A percentile compares a stretch with the other conserved stretches of the same genome.
Evolutionary conservation across 92 coral and sea anemone species (phyloP).

Genomic region (Palythoa grandis): DNA sequence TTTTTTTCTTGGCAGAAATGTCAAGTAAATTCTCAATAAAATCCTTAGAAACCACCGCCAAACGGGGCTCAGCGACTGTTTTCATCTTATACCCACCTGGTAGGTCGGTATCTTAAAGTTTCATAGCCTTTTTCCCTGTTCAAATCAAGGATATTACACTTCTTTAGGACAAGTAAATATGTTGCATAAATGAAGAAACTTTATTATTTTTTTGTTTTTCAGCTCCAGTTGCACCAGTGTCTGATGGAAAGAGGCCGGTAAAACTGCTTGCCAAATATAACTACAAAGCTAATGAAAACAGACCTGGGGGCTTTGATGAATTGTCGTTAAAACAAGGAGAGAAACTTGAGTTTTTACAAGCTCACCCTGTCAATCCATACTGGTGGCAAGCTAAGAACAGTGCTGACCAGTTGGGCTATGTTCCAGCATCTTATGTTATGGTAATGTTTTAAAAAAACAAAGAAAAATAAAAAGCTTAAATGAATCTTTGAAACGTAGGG

Average conservation of each 20-base stretch:
- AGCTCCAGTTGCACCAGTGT: constrained; percentile 56
- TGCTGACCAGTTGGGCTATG: constrained; percentile 74
- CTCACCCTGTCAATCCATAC: constrained; percentile 80
- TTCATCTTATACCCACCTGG: no score
- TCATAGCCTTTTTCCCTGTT: no score
- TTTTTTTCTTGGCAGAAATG: no score
- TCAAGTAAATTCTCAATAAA: no score
- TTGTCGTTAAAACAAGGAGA: constrained; percentile 82
- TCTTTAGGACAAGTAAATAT: no score
- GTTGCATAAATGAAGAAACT: no score
- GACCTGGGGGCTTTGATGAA: constrained; percentile 97
- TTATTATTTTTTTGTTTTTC: not conserved
- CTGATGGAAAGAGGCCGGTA: constrained; percentile 58
- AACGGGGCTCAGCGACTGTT: no score
- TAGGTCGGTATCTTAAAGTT: no score
- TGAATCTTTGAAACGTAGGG: no score
- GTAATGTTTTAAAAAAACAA: constrained; percentile 45
- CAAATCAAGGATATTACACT: no score
- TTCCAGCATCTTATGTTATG: constrained; percentile 91
- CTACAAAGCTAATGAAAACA: constrained; percentile 72
- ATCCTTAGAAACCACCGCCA: no score
- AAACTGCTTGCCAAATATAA: constrained; percentile 88
- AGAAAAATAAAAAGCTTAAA: not conserved
- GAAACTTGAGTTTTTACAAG: constrained; percentile 68
- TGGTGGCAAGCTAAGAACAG: constrained; percentile 90